Base-by-base conservation (phyloP, 2,797 vertebrate species). In the Muraenolepis orangiensis region DNA sequence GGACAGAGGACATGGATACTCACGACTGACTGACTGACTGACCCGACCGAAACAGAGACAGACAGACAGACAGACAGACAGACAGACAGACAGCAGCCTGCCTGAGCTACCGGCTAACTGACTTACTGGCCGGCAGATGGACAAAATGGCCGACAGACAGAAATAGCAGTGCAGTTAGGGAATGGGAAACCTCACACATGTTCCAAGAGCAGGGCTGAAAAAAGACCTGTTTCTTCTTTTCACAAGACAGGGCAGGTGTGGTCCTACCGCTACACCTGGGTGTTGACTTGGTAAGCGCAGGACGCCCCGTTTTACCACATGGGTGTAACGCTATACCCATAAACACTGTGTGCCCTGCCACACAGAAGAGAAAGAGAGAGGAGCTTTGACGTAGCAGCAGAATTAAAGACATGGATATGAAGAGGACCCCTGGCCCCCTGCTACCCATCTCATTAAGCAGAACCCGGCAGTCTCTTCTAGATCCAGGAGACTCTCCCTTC, bases 1-100 rank as follows among this genome's bases (percentile, higher is more conserved):
- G 82, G 69, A 79, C 82, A 64, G 1, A 31, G 42, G 51, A 26
- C 23, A 6, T 6, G 51, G 8, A 12, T 10, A n/a, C 14, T 61
- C 51, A 61, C 20, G 10, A 14, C 11, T 66, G 20, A 20, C 20
- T 73, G 31, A 64, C 31, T 38, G 61, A 38, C 6, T 36, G 61
- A 20, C 46, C n/a, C 46, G 61, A 38, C 6, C 26, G 61, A 20
- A 18, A 20, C 46, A 51, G 20, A 23, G 51, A 61, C 6, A 2
- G n/a, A 61, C 51, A 3, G 51, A 61, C 51, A n/a, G 20, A 34
- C 32, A 34, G 32, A 34, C 32, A 34, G 32, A 34, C 32, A 34
- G 32, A 34, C 32, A n/a, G n/a, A 34, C 32, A 34, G 32, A 46
- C 42, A 51, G 46, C 46, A 51, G 46, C 1, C 51, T 11, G 51